A percentile compares a stretch with the other conserved stretches of the same genome.
Evolutionary conservation across 1,140 invertebrate species (phyloP).

Genomic region (Brachionus angularis): DNA sequence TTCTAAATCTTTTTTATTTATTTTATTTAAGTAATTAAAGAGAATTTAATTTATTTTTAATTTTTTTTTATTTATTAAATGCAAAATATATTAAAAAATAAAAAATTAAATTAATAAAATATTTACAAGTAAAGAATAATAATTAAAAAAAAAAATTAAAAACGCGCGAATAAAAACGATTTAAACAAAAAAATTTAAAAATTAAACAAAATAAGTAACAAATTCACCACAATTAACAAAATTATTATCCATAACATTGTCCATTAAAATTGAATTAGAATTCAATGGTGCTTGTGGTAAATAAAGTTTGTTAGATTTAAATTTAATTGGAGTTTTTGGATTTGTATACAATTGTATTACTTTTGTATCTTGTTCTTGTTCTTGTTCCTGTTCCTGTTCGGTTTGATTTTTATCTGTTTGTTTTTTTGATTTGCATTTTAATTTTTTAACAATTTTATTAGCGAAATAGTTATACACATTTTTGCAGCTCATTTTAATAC

Average conservation of each 20-base stretch:
- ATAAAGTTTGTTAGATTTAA: background rate
- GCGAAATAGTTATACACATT: background rate
- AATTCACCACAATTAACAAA: constrained; percentile 15
- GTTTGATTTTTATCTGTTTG: constrained; percentile 23
- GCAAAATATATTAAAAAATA: no score
- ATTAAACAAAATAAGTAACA: constrained; percentile 19
- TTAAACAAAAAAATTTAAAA: background rate
- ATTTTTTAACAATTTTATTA: no score
- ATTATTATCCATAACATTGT: background rate
- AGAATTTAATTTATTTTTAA: no score
- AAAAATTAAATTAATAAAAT: no score
- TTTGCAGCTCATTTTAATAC: background rate
- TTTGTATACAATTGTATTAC: no score
- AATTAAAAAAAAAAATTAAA: background rate
- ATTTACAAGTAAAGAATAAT: no score
- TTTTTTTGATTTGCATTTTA: constrained; percentile 1
- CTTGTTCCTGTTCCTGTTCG: background rate
- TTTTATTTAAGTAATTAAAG: no score
- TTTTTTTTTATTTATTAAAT: no score
- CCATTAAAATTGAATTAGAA: background rate
- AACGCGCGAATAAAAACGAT: background rate
- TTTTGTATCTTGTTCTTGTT: background rate
- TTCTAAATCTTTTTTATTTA: no score
- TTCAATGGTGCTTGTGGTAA: no score
- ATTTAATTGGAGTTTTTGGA: background rate